Conservation (phyloP, 2,797 vertebrate species). For the Lepus townsendii region DNA sequence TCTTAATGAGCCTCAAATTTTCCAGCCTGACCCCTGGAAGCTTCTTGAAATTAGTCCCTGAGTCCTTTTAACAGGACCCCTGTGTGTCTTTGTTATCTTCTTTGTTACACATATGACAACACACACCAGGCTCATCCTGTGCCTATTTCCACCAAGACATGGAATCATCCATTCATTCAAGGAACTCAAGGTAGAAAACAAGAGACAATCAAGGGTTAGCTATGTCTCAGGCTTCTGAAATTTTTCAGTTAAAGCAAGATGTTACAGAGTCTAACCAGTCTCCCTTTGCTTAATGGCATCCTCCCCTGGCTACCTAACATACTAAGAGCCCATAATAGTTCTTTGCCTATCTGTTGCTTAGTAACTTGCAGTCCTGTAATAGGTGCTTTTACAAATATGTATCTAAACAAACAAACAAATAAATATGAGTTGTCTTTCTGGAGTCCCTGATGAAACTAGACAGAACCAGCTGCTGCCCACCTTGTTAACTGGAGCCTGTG, state of each 20-base stretch:
- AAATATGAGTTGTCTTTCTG: too few relatives aligned
- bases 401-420: too few relatives aligned
- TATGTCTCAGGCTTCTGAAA: background rate
- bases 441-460: too few relatives aligned
- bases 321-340: too few relatives aligned
- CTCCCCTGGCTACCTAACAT: too few relatives aligned
- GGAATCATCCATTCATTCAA: background rate
- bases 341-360: too few relatives aligned
- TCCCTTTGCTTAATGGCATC: too few relatives aligned
- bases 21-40: background rate
- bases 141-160: background rate
- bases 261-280: background rate
- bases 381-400: too few relatives aligned
- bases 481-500: too few relatives aligned
- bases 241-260: background rate
- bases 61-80: background rate
- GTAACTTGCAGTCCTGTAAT: too few relatives aligned
- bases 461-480: too few relatives aligned
- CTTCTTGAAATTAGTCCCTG: constrained; percentile 34
- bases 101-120: background rate
- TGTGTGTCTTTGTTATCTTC: background rate
- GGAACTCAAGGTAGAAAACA: background rate
- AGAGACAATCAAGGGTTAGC: background rate
- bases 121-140: background rate
- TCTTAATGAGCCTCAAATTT: constrained; percentile 12